phyloP scores from a whole-genome alignment of 1,140 invertebrate genomes.

The Chrysopa pallens region DNA sequence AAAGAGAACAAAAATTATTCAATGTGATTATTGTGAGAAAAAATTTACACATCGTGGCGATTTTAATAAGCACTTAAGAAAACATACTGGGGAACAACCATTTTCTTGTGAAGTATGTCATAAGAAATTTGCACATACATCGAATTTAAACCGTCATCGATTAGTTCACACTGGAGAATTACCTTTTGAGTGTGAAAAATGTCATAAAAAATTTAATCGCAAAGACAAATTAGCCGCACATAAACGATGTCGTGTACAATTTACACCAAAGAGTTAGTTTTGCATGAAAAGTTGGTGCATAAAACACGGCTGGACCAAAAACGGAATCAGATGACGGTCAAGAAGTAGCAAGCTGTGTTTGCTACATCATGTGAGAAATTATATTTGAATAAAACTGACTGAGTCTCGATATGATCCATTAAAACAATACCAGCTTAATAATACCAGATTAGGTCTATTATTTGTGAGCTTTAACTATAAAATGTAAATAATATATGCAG shows the following conservation, averaged over 20 bases:
- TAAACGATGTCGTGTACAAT: slow-evolving; percentile 9
- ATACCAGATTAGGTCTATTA: too few relatives aligned
- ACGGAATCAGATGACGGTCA: too few relatives aligned
- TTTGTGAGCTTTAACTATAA: too few relatives aligned
- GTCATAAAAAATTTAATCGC: slow-evolving; percentile 48
- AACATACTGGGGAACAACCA: slow-evolving; percentile 54
- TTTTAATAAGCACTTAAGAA: slow-evolving; percentile 43
- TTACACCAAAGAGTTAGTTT: too few relatives aligned
- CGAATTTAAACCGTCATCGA: slow-evolving; percentile 44
- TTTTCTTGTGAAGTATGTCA: slow-evolving; percentile 56
- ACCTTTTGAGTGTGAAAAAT: slow-evolving; percentile 42
- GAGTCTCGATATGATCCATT: too few relatives aligned
- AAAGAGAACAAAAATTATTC: neutral
- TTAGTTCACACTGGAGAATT: slow-evolving; percentile 40
- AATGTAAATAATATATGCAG: too few relatives aligned
- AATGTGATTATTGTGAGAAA: slow-evolving; percentile 16
- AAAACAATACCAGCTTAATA: too few relatives aligned
- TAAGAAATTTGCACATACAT: slow-evolving; percentile 48
- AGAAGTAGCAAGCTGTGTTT: too few relatives aligned
- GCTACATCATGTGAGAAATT: too few relatives aligned
- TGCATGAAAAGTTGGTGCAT: too few relatives aligned
- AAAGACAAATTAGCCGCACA: slow-evolving; percentile 44
- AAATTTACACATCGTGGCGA: slow-evolving; percentile 18
- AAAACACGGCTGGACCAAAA: too few relatives aligned
- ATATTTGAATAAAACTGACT: too few relatives aligned